Evolutionary conservation across 2,888 invertebrate genomes (phyloP).

Genomic region (Aporophyla lueneburgensis): DNA sequence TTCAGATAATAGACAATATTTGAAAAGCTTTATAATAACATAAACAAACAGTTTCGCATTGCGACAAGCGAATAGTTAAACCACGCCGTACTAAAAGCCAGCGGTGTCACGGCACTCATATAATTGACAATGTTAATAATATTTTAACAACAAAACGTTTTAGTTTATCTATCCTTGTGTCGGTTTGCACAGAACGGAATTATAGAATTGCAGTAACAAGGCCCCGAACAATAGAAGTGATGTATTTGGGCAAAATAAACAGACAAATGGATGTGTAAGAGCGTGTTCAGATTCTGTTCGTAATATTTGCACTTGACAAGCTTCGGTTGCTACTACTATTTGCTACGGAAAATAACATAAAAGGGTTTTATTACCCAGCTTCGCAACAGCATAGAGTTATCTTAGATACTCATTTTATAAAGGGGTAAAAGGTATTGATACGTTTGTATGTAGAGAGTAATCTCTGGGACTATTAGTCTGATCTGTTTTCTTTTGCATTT

Average conservation of each 20-base stretch:
- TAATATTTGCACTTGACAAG: constrained; percentile 14
- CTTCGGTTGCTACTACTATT: not conserved
- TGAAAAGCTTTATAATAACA: not conserved
- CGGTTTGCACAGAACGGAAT: constrained; percentile 67
- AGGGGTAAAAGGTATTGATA: no score
- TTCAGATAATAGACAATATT: no score
- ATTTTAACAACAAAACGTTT: constrained; percentile 65
- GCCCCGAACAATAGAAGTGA: constrained; percentile 44
- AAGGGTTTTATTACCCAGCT: no score
- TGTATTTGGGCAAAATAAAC: constrained; percentile 64
- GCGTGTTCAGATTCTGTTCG: constrained; percentile 24
- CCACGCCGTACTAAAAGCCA: not conserved
- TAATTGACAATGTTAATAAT: constrained; percentile 67
- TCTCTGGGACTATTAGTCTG: no score
- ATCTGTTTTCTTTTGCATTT: no score
- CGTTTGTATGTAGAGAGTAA: no score
- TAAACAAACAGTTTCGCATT: constrained; percentile 5
- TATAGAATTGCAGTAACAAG: constrained; percentile 66
- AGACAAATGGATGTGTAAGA: constrained; percentile 40
- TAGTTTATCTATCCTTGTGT: constrained; percentile 72
- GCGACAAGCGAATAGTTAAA: not conserved
- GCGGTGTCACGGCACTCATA: constrained; percentile 26
- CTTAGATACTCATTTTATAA: no score
- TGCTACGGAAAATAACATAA: no score
- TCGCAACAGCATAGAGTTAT: no score